These are phyloP conservation scores for Bos indicus DNA, from an alignment of 2,113 vertebrate species.

Conservation along the genomic window DNA sequence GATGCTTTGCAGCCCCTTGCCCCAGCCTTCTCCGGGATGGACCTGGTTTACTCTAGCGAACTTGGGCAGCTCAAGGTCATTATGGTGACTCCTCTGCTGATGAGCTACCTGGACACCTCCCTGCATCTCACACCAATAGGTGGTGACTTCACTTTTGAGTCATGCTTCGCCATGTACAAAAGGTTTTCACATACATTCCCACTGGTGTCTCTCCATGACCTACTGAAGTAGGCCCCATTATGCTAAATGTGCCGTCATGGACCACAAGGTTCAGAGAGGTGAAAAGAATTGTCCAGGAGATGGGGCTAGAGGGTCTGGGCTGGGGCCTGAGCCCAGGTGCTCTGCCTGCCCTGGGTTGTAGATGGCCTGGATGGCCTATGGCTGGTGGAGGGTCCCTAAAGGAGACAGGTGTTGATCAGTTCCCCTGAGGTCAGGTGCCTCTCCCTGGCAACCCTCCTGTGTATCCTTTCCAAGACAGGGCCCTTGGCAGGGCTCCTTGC, in stretches of 20 bases:
- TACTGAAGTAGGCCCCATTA: not conserved
- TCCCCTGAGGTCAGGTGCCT: not conserved
- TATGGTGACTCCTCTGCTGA: not conserved
- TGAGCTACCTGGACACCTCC: not conserved
- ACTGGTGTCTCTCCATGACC: not conserved
- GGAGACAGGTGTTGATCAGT: not conserved
- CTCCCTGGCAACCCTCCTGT: not conserved
- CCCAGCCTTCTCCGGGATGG: not conserved
- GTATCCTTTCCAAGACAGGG: not conserved
- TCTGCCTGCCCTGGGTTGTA: not conserved
- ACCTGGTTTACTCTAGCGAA: not conserved
- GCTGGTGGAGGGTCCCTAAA: not conserved
- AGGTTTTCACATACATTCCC: not conserved
- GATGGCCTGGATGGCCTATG: not conserved
- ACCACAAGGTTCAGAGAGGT: not conserved
- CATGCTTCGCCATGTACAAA: not conserved
- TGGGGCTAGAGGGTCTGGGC: not conserved
- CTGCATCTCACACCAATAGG: not conserved
- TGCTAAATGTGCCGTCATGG: not conserved
- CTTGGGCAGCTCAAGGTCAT: not conserved
- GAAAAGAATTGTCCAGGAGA: not conserved
- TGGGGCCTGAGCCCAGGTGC: not conserved
- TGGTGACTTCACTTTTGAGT: not conserved
- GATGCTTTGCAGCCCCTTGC: constrained; percentile 24
- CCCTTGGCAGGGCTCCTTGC: not conserved